phyloP scores from a whole-genome alignment of 2,888 invertebrate genomes.

The Mystacides longicornis region DNA sequence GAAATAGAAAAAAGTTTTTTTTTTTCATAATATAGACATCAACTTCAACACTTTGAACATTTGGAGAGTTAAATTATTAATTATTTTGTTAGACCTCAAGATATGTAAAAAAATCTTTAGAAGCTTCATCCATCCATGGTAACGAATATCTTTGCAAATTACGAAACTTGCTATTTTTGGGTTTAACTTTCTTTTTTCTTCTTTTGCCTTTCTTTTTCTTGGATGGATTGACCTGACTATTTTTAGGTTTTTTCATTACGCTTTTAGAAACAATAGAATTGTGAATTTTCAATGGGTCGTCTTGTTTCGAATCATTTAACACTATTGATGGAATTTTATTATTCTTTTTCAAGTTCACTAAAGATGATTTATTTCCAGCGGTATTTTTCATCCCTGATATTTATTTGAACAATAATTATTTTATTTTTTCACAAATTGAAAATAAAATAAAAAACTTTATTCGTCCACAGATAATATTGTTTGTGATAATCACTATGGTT shows the following conservation, averaged over 20 bases:
- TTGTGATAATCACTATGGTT: no score
- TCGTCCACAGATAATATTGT: no score
- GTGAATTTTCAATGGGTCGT: not conserved
- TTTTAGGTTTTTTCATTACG: not conserved
- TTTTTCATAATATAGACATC: no score
- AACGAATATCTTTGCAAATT: slow-evolving; percentile 4
- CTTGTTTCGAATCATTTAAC: not conserved
- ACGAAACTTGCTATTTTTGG: slow-evolving; percentile 4
- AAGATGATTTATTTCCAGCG: no score
- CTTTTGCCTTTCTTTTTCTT: slow-evolving; percentile 1
- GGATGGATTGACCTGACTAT: not conserved
- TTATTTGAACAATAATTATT: no score
- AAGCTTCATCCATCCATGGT: slow-evolving; percentile 29
- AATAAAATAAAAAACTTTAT: no score
- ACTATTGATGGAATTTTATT: not conserved
- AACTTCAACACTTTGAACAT: no score
- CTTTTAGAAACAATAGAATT: not conserved
- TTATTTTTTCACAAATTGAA: no score
- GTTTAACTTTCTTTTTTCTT: slow-evolving; percentile 12
- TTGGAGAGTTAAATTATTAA: no score
- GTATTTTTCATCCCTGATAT: no score
- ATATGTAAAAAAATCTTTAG: slow-evolving; percentile 40
- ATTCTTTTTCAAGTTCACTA: no score
- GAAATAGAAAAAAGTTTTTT: slow-evolving; percentile 28
- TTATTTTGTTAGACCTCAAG: slow-evolving; percentile 46